phyloP scores from a whole-genome alignment of 2,797 vertebrate species.

The Megalops cyprinoides region DNA sequence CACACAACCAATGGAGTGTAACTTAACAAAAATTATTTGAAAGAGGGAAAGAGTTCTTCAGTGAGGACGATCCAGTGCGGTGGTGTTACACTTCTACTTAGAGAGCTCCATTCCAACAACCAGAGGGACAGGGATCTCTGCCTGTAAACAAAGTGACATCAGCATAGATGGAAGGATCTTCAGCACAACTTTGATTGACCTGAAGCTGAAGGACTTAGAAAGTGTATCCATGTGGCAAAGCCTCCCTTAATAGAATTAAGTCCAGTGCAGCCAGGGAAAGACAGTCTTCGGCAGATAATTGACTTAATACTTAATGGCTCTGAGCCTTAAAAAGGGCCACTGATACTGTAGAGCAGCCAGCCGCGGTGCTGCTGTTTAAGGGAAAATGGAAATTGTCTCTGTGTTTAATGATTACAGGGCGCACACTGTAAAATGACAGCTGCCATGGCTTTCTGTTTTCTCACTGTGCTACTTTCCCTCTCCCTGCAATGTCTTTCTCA shows the following conservation, averaged over 20 bases:
- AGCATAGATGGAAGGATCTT: neutral
- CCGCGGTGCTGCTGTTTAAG: neutral
- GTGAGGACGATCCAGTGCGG: too few relatives aligned
- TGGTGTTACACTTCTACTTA: too few relatives aligned
- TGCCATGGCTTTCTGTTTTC: too few relatives aligned
- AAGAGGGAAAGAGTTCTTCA: too few relatives aligned
- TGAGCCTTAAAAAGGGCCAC: too few relatives aligned
- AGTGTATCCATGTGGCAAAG: neutral
- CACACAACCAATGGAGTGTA: neutral
- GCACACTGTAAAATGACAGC: neutral
- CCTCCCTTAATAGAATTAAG: neutral
- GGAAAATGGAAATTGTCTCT: slow-evolving; percentile 4
- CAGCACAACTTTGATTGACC: neutral
- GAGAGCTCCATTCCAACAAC: too few relatives aligned
- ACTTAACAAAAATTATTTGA: too few relatives aligned
- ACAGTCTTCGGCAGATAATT: neutral
- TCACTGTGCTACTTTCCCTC: neutral
- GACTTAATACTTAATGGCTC: neutral
- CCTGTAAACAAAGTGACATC: neutral
- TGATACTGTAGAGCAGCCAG: neutral
- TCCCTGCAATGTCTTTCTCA: too few relatives aligned
- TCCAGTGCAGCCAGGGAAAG: neutral
- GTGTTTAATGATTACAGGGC: neutral
- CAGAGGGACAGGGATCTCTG: too few relatives aligned
- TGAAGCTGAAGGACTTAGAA: neutral